Conservation (phyloP, 2,888 invertebrate genomes). For the Zygothrica quintamaculata region DNA sequence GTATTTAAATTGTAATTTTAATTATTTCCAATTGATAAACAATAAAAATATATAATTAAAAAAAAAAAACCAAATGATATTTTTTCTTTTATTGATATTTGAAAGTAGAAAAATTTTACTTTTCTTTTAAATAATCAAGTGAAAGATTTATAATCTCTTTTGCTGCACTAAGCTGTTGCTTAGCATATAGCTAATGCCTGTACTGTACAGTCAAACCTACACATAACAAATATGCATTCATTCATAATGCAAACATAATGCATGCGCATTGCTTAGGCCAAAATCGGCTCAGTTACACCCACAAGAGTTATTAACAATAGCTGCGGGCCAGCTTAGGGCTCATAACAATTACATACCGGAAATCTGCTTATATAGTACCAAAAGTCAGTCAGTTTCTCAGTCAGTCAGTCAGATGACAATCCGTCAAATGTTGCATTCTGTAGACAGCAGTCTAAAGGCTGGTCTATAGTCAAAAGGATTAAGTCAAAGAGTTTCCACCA, state of each 20-base stretch:
- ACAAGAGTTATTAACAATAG: conserved; percentile 42
- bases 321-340: conserved; percentile 39
- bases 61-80: conserved; percentile 10
- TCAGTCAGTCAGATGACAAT: conserved; percentile 66
- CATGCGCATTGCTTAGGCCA: conserved; percentile 13
- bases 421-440: conserved; percentile 54
- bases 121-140: too few relatives aligned
- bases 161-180: too few relatives aligned
- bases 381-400: conserved; percentile 44
- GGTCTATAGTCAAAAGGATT: conserved; percentile 79
- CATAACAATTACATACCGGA: conserved; percentile 70
- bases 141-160: too few relatives aligned
- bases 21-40: conserved; percentile 77
- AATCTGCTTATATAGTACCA: conserved; percentile 68
- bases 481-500: conserved; percentile 55
- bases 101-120: too few relatives aligned
- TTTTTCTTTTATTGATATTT: conserved; percentile 1
- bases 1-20: conserved; percentile 80
- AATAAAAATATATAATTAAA: conserved; percentile 63
- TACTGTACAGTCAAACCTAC: conserved; percentile 14
- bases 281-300: conserved; percentile 50
- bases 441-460: conserved; percentile 14
- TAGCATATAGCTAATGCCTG: conserved; percentile 5
- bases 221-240: conserved; percentile 9
- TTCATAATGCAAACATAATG: conserved; percentile 16